phyloP scores from a whole-genome alignment of 2,797 vertebrate species.

The Lacerta agilis region DNA sequence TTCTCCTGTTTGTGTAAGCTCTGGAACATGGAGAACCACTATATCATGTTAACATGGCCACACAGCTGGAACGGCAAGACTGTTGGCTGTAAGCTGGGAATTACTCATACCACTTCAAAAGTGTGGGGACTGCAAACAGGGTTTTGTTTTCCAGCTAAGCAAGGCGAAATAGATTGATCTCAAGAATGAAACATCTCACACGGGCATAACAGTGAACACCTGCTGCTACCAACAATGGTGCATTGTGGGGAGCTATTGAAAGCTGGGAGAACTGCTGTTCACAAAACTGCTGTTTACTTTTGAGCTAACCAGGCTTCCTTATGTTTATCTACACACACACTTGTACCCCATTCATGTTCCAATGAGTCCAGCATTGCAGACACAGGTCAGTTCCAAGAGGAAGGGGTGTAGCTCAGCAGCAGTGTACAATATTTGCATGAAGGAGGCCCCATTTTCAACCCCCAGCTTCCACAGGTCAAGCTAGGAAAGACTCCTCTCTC shows the following conservation, averaged over 20 bases:
- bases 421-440: too few relatives aligned
- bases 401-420: too few relatives aligned
- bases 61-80: constrained; percentile 6
- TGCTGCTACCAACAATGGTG: neutral
- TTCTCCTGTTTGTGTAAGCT: constrained; percentile 44
- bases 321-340: neutral
- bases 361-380: neutral
- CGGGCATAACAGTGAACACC: neutral
- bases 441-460: too few relatives aligned
- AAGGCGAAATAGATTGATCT: constrained; percentile 4
- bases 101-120: constrained; percentile 8
- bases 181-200: constrained; percentile 18
- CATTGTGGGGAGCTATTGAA: neutral
- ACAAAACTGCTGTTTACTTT: constrained; percentile 3
- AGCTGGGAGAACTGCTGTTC: accelerated
- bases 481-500: too few relatives aligned
- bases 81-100: neutral
- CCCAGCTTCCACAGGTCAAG: too few relatives aligned
- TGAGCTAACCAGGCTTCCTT: neutral
- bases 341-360: neutral
- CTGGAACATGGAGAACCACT: constrained; percentile 36
- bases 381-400: neutral
- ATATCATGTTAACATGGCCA: constrained; percentile 22
- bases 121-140: neutral
- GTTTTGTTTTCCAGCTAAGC: constrained; percentile 8